Conservation (phyloP, 1,140 invertebrate species). For the Drosophila pruinosa region DNA sequence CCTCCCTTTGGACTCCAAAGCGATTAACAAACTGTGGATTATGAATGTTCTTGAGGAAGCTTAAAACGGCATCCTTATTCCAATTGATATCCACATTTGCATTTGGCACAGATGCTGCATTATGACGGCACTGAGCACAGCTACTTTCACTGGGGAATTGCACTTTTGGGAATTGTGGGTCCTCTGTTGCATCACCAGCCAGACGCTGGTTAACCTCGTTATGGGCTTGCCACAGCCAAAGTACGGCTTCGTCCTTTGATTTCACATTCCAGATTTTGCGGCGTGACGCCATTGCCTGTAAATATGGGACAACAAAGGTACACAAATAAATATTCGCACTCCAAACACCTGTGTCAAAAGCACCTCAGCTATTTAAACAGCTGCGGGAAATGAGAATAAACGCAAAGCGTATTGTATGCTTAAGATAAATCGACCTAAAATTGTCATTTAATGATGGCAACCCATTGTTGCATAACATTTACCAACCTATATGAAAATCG, state of each 20-base stretch:
- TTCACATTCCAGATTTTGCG: conserved; percentile 88
- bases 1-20: conserved; percentile 68
- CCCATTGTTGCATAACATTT: conserved; percentile 4
- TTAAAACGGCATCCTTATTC: conserved; percentile 88
- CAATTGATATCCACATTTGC: conserved; percentile 84
- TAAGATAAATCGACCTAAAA: not conserved
- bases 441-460: not conserved
- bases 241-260: conserved; percentile 88
- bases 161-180: conserved; percentile 94
- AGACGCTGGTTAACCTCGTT: conserved; percentile 96
- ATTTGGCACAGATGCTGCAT: conserved; percentile 9
- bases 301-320: not conserved
- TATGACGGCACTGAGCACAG: conserved; percentile 88
- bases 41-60: conserved; percentile 91
- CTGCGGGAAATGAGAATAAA: conserved; percentile 22
- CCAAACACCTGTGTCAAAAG: conserved; percentile 11
- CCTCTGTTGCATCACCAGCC: conserved; percentile 93
- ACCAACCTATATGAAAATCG: not conserved
- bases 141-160: conserved; percentile 91
- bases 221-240: conserved; percentile 98
- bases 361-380: conserved; percentile 35
- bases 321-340: not conserved
- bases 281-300: conserved; percentile 87
- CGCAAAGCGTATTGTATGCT: not conserved
- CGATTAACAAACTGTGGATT: conserved; percentile 84